A percentile compares a stretch with the other conserved stretches of the same genome.
These are phyloP conservation scores for Chironomus riparius DNA, from an alignment of 2,888 invertebrate genomes.

Conservation along the genomic window DNA sequence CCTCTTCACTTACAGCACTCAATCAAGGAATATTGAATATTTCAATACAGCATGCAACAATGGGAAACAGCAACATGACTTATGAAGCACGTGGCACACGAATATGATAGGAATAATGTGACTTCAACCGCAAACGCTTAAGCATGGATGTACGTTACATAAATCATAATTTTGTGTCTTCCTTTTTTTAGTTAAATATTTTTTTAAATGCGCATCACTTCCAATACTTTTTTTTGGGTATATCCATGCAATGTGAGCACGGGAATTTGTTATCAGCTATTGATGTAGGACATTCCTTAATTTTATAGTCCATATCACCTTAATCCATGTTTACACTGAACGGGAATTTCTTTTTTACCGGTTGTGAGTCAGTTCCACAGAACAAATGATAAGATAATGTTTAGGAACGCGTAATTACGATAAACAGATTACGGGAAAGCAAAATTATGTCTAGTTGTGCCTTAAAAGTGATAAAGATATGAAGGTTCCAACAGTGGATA, in stretches of 20 bases:
- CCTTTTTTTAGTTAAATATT: conserved; percentile 11
- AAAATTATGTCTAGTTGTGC: neutral
- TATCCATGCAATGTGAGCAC: neutral
- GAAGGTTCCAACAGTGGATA: neutral
- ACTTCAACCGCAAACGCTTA: conserved; percentile 12
- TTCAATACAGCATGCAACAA: no score
- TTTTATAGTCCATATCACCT: neutral
- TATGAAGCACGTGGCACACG: conserved; percentile 7
- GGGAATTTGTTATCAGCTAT: neutral
- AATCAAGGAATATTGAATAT: neutral
- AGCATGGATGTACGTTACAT: conserved; percentile 1
- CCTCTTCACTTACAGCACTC: neutral
- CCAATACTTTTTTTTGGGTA: neutral
- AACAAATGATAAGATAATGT: no score
- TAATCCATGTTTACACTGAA: no score
- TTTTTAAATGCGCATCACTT: neutral
- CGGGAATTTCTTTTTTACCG: no score
- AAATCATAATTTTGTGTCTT: conserved; percentile 1
- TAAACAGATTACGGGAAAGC: no score
- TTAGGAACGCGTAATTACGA: no score
- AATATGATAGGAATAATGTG: neutral
- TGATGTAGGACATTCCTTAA: neutral
- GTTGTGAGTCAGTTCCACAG: no score
- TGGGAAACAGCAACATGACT: neutral
- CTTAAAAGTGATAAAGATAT: neutral